Percentiles rank a stretch among this genome's conserved stretches.
Evolutionary conservation across 2,113 vertebrate species (phyloP).

Genomic region (Myrmophylax atrothorax): DNA sequence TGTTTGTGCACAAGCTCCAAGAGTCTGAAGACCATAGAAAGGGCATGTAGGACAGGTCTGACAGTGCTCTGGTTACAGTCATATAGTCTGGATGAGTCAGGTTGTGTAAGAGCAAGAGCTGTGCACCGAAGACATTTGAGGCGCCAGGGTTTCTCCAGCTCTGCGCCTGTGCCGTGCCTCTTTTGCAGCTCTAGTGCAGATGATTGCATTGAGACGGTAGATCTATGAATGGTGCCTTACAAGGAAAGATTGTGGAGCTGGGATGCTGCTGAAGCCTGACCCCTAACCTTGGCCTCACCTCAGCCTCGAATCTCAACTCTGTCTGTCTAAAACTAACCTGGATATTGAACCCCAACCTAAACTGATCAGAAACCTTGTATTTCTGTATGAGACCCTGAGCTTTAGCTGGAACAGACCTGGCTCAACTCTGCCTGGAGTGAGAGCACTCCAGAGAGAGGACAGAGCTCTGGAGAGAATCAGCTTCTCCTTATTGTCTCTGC

Average conservation of each 20-base stretch:
- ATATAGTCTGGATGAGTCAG: fast-evolving
- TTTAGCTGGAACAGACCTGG: background rate
- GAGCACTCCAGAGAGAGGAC: background rate
- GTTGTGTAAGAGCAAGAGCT: background rate
- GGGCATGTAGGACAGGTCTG: fast-evolving
- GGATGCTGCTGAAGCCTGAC: background rate
- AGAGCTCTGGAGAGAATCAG: background rate
- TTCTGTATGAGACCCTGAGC: background rate
- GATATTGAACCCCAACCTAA: background rate
- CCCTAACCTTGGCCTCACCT: background rate
- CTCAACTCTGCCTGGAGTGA: fast-evolving
- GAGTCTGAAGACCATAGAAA: background rate
- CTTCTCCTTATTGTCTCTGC: background rate
- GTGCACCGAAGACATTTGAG: fast-evolving
- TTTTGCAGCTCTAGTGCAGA: background rate
- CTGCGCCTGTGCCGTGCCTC: fast-evolving
- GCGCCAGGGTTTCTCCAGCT: background rate
- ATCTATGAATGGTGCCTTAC: background rate
- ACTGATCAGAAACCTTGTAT: background rate
- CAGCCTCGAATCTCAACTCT: background rate
- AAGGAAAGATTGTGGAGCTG: background rate
- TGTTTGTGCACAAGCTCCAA: fast-evolving
- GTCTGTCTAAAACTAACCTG: background rate
- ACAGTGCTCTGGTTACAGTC: background rate
- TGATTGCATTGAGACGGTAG: fast-evolving